Percentiles rank a stretch among this genome's conserved stretches.
Conservation (phyloP, 2,888 invertebrate genomes). For the Apomyelois bistriatella region DNA sequence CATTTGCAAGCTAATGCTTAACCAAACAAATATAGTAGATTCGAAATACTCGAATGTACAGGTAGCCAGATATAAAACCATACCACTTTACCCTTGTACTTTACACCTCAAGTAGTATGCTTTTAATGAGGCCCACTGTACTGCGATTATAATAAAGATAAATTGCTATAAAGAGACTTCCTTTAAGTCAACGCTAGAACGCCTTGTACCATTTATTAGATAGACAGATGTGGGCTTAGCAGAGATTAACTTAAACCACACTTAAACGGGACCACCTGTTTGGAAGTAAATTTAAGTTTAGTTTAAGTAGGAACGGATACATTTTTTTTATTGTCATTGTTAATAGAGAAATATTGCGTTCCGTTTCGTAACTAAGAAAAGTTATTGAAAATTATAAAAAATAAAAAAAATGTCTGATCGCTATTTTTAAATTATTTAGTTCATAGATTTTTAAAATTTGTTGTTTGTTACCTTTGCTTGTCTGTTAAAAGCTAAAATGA, state of each 20-base stretch:
- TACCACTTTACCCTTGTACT: too few species aligned
- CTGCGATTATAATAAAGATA: not conserved
- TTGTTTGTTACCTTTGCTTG: too few species aligned
- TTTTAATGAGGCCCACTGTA: too few species aligned
- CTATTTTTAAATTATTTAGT: too few species aligned
- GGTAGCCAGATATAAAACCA: too few species aligned
- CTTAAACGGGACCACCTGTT: slow-evolving; percentile 62
- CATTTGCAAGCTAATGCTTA: too few species aligned
- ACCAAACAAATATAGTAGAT: too few species aligned
- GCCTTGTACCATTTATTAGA: slow-evolving; percentile 55
- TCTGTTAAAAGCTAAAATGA: too few species aligned
- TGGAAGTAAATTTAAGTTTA: slow-evolving; percentile 47
- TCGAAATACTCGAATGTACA: too few species aligned
- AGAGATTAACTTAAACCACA: slow-evolving; percentile 63
- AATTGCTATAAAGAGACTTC: not conserved
- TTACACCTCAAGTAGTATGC: too few species aligned
- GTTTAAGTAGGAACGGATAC: slow-evolving; percentile 51
- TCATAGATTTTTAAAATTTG: too few species aligned
- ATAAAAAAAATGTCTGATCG: too few species aligned
- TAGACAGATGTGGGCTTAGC: slow-evolving; percentile 58
- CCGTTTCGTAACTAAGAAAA: slow-evolving; percentile 26
- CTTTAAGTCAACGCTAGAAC: slow-evolving; percentile 26
- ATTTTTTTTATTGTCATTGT: slow-evolving; percentile 20
- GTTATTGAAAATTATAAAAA: not conserved
- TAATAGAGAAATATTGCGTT: slow-evolving; percentile 21